phyloP scores from a whole-genome alignment of 1,140 invertebrate genomes.

The Drosophila pectinifera region DNA sequence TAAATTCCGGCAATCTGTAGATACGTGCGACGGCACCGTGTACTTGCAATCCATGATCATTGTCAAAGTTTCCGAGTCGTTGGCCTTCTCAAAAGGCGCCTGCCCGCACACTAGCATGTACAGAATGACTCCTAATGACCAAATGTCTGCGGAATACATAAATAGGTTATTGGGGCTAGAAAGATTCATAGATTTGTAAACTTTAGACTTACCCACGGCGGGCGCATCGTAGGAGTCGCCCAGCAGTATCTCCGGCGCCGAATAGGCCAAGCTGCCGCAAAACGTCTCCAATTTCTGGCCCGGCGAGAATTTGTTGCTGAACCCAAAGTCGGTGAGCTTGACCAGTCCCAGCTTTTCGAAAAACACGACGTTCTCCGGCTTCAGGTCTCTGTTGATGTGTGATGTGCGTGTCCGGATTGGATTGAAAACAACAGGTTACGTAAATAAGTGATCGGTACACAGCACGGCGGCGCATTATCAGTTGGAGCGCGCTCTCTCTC shows the following conservation, averaged over 20 bases:
- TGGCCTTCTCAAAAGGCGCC: constrained; percentile 99
- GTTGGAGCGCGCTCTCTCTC: constrained; percentile 75
- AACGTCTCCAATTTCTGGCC: constrained; percentile 99
- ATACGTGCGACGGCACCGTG: constrained; percentile 95
- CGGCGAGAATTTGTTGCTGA: constrained; percentile 98
- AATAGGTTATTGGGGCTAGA: constrained; percentile 25
- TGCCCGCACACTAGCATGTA: constrained; percentile 99
- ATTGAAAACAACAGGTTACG: constrained; percentile 51
- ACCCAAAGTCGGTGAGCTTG: constrained; percentile 99
- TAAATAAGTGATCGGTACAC: constrained; percentile 42
- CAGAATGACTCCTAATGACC: constrained; percentile 99
- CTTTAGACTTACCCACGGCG: constrained; percentile 91
- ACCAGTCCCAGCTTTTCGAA: constrained; percentile 98
- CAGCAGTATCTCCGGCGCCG: constrained; percentile 98
- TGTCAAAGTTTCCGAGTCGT: constrained; percentile 99
- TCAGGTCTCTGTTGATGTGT: constrained; percentile 96
- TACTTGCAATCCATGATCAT: constrained; percentile 99
- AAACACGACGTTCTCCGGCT: constrained; percentile 99
- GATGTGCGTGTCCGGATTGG: constrained; percentile 86
- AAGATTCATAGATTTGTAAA: constrained; percentile 3
- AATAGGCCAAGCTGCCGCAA: constrained; percentile 99
- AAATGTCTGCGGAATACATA: constrained; percentile 90
- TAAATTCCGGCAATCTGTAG: constrained; percentile 92
- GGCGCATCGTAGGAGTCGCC: constrained; percentile 98
- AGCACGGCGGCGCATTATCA: constrained; percentile 29